Base-by-base conservation (phyloP, 2,888 invertebrate genomes). In the Fragum fragum region DNA sequence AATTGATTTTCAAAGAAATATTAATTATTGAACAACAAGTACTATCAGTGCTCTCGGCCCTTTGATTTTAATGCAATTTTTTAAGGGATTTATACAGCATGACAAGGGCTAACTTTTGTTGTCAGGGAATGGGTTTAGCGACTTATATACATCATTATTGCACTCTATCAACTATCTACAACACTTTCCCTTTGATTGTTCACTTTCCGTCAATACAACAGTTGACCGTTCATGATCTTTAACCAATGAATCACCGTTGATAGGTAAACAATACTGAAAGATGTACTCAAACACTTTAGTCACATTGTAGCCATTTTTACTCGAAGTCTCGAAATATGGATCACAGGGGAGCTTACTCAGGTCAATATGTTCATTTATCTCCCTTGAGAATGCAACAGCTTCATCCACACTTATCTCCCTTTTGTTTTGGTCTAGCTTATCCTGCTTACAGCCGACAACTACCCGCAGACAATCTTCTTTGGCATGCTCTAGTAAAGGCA, bases 241-340 rank as follows among this genome's bases (percentile, higher is more conserved):
- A 0, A 66, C 36, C 39, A 87, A 26, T 3, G 28, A 14, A 52
- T n/a, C 52, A n/a, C 70, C 59, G 11, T 66, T 71, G 7, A 75
- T 18, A 36, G 93, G 93, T 39, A 93, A 75, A 74, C 91, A 91
- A 69, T 90, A 81, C 52, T 92, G 85, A 76, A 94, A 93, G 23
- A 94, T 92, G 73, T 89, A 92, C 75, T 94, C 93, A 88, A 94
- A 94, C 69, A 93, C 91, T 47, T 91, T 86, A 7, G 87, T 84
- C 18, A 94, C 93, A 82, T 92, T 91, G 21, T 89, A 83, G 23
- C 93, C 93, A 28, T 85, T 88, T 42, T 92, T 81, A 85, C 93
- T 93, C 5, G 94, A 94, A 0, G 94, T 94, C 79, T 94, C 94
- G 87, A 93, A 94, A 83, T 93, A 94, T 0, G 93, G 94, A 5